A percentile compares a stretch with the other conserved stretches of the same genome.
phyloP scores from a whole-genome alignment of 2,888 invertebrate species.

The Aleiodes leptofemur region DNA sequence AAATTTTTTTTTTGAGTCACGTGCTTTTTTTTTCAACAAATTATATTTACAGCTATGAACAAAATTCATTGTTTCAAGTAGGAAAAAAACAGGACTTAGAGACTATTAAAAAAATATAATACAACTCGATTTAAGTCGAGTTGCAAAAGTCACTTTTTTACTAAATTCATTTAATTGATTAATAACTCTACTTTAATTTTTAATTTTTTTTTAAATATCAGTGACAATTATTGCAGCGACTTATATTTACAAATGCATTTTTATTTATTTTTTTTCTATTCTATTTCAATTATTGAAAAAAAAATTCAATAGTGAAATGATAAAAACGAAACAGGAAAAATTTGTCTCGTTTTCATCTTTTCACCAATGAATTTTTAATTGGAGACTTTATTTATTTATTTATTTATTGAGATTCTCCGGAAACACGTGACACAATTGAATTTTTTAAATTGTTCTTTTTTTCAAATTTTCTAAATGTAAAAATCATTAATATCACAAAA shows the following conservation, averaged over 20 bases:
- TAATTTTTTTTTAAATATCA: slow-evolving; percentile 27
- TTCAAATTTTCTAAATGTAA: slow-evolving; percentile 59
- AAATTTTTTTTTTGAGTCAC: no score
- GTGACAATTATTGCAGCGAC: background rate
- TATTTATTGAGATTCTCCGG: no score
- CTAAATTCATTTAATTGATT: background rate
- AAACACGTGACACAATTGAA: no score
- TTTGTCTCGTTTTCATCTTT: no score
- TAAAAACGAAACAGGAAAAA: background rate
- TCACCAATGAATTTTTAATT: no score
- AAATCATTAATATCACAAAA: slow-evolving; percentile 74
- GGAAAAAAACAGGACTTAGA: slow-evolving; percentile 62
- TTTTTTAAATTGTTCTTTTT: no score
- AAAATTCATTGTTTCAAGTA: slow-evolving; percentile 31
- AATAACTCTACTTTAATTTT: slow-evolving; percentile 28
- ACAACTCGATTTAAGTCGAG: slow-evolving; percentile 55
- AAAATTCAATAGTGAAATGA: slow-evolving; percentile 5
- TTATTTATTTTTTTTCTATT: slow-evolving; percentile 43
- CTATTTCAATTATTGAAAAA: slow-evolving; percentile 43
- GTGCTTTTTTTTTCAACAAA: no score
- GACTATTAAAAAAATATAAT: slow-evolving; percentile 62
- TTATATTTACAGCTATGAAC: no score
- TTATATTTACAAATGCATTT: slow-evolving; percentile 33
- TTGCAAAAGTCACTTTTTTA: background rate
- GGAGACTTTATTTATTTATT: no score